Evolutionary conservation across 2,797 vertebrate species (phyloP), one percentile per base, ranked within the genome.

Genomic region (Cottoperca gobio): DNA sequence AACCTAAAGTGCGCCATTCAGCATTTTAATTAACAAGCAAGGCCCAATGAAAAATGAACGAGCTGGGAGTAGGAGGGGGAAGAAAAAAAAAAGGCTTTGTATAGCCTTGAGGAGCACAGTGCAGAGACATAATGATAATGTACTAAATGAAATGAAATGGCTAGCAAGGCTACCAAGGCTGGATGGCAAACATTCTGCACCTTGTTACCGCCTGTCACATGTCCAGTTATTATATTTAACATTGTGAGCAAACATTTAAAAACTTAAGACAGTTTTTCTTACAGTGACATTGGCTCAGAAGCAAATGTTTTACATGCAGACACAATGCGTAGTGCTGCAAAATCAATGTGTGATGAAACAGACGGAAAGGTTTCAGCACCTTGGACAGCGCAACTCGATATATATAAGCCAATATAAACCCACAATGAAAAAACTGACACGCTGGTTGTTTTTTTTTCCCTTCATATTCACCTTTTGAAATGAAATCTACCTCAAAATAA

Each of bases 1-100:
- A 83, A 88, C 88, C 80, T 86, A 91, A 94, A 92, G 89, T 92
- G 90, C 80, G 83, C 84, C 81, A 91, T 91, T 94, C 92, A 92
- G 92, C 90, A 87, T 92, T 94, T 93, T 94, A 92, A 94, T 94
- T 92, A 94, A 94, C 82, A 85, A 84, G 81, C 66, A 60, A 2
- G 9, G 64, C 61, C 65, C 62, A 33, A 84, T 90, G 88, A 91
- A 90, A 89, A 90, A 92, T 87, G 87, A 91, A 91, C 84, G 76
- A 90, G 72, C 54, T 40, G 80, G 82, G 85, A 79, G 84, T 78
- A 59, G 74, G 82, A 75, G 61, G n/a, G 80, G 52, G 61, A 50
- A 23, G 43, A 73, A 60, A 81, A 63, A 54, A 45, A 23, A 45
- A 70, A 64, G 63, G 66, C 67, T 88, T 89, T 90, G 76, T 89